Evolutionary conservation across 2,888 invertebrate species (phyloP).

Genomic region (Caenorhabditis sp.): DNA sequence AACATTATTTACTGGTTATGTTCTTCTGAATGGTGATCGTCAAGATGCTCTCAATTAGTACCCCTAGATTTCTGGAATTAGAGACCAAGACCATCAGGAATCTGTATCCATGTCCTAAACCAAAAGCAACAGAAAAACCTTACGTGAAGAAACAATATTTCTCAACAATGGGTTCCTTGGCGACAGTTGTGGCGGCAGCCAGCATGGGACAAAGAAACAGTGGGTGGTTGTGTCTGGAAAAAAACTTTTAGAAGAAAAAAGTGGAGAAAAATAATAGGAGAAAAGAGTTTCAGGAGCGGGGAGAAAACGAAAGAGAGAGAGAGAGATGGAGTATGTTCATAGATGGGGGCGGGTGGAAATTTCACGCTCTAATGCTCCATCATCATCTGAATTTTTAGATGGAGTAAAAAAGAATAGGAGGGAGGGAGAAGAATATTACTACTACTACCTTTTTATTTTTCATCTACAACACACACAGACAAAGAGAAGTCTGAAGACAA

Average conservation of each 20-base stretch:
- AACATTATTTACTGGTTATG: neutral
- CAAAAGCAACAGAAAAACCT: constrained; percentile 10
- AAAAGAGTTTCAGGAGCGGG: neutral
- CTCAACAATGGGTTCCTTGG: constrained; percentile 34
- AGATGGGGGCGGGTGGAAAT: constrained; percentile 19
- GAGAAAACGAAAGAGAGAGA: constrained; percentile 9
- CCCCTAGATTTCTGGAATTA: neutral
- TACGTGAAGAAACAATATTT: constrained; percentile 63
- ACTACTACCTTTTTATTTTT: constrained; percentile 16
- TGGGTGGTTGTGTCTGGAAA: constrained; percentile 38
- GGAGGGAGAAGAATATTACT: neutral
- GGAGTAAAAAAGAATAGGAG: constrained; percentile 1
- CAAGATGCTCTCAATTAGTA: neutral
- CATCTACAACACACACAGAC: neutral
- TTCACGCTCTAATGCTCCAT: constrained; percentile 39
- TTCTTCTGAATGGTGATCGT: neutral
- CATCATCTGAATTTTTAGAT: constrained; percentile 36
- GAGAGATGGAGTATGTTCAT: constrained; percentile 5
- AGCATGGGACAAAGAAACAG: constrained; percentile 2
- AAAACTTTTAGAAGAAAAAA: neutral
- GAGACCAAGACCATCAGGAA: neutral
- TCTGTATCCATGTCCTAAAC: neutral
- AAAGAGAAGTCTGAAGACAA: constrained; percentile 11
- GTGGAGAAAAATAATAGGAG: neutral
- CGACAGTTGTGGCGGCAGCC: constrained; percentile 5